phyloP scores from a whole-genome alignment of 2,113 vertebrate species.

The Baryphthengus martii region DNA sequence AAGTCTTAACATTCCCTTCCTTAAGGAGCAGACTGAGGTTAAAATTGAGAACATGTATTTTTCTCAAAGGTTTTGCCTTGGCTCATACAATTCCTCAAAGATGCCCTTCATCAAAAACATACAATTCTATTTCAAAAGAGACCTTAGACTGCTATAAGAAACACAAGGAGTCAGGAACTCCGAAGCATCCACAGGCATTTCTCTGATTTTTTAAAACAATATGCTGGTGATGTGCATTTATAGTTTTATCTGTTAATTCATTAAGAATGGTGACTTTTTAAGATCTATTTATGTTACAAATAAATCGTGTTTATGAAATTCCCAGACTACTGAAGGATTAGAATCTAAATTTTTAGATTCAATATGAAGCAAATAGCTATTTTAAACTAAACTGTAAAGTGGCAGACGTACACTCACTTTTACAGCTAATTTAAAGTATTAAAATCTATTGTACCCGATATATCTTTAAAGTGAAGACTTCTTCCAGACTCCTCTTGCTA shows the following conservation, averaged over 20 bases:
- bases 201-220: not conserved
- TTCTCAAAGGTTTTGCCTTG: not conserved
- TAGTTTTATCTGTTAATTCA: not conserved
- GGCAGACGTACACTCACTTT: not conserved
- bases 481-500: not conserved
- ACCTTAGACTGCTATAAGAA: not conserved
- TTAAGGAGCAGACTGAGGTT: not conserved
- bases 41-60: not conserved
- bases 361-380: not conserved
- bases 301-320: not conserved
- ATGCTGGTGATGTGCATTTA: not conserved
- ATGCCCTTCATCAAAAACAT: not conserved
- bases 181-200: not conserved
- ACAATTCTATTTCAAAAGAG: not conserved
- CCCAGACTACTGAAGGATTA: not conserved
- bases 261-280: not conserved
- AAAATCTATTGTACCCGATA: not conserved
- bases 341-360: not conserved
- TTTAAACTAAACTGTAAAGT: not conserved
- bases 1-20: not conserved
- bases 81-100: not conserved
- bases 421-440: not conserved
- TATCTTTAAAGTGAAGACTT: not conserved
- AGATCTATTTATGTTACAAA: not conserved
- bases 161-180: not conserved